phyloP scores from a whole-genome alignment of 2,797 vertebrate genomes.

The Amniataba percoides region DNA sequence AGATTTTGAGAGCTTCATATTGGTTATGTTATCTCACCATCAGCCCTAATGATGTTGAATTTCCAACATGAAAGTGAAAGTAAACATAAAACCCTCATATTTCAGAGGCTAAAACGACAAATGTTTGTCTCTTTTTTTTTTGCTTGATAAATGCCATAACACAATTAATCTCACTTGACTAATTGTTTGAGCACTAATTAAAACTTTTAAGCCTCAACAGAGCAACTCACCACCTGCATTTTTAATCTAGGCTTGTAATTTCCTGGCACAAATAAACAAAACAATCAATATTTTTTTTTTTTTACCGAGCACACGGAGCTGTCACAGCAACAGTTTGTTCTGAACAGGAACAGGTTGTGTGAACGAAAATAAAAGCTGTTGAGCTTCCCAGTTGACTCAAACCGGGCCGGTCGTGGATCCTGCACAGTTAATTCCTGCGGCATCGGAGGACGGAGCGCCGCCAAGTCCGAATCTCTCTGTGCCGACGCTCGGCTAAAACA shows the following conservation, averaged over 20 bases:
- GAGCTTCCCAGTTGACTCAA: conserved; percentile 27
- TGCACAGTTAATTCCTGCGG: conserved; percentile 53
- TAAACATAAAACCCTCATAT: conserved; percentile 5
- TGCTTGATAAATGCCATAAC: neutral
- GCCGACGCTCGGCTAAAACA: conserved; percentile 57
- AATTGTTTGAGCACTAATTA: neutral
- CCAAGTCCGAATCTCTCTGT: conserved; percentile 44
- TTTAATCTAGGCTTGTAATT: conserved; percentile 37
- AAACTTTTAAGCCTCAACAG: conserved; percentile 19
- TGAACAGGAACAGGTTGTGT: conserved; percentile 23
- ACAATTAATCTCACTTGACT: neutral
- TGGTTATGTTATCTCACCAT: neutral
- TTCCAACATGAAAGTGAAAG: neutral
- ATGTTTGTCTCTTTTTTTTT: neutral
- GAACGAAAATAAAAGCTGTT: conserved; percentile 18
- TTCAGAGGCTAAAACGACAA: conserved; percentile 2
- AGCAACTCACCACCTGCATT: conserved; percentile 26
- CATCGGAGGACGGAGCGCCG: conserved; percentile 40
- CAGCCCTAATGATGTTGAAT: neutral
- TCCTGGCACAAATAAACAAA: conserved; percentile 40
- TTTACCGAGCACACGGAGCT: conserved; percentile 20
- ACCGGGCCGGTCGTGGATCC: conserved; percentile 43
- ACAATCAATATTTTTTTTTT: conserved; percentile 37
- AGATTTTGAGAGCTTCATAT: neutral
- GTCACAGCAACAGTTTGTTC: conserved; percentile 30